Evolutionary conservation across 2,888 invertebrate genomes (phyloP), one percentile per base, ranked within the genome.

Genomic region (Drosophila barbarae): DNA sequence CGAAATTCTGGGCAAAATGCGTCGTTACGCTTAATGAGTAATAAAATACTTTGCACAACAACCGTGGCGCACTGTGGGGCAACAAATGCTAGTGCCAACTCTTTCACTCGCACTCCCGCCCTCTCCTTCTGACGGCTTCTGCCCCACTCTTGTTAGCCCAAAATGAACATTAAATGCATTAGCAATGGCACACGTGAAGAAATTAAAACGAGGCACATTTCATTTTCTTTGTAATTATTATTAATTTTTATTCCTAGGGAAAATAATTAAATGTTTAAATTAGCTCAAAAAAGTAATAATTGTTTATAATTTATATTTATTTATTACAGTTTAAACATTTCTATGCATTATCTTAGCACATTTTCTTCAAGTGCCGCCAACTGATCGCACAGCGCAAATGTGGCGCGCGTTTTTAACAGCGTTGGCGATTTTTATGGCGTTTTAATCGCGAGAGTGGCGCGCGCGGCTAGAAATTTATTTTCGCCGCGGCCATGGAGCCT

Each of bases 1-100:
- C 47, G 39, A 44, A 57, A 53, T 52, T 70, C 64, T 65, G 53
- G 66, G 66, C 81, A 77, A 84, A 83, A 85, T 85, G 73, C 84
- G 82, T 84, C 72, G 78, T 84, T 81, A 82, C 77, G 74, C 42
- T 74, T 76, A 85, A 84, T 84, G 84, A 85, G 78, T 77, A 84
- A 84, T 84, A 85, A 84, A 85, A 78, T 84, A 80, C 84, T 79
- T 68, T 75, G 82, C 76, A 71, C 65, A 75, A 69, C 47, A 72
- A 46, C 46, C n/a, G 44, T 36, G 26, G 38, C 51, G 42, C 30
- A 56, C 36, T 64, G 64, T 64, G 65, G 68, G 66, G 47, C 21
- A 52, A 67, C 32, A 59, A 53, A 49, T 66, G 49, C 77, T 50
- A 63, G 34, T 56, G 59, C 47, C 15, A 18, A 15, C 58, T 36